Conservation (phyloP, 2,888 invertebrate genomes). For the Drosophila dives region DNA sequence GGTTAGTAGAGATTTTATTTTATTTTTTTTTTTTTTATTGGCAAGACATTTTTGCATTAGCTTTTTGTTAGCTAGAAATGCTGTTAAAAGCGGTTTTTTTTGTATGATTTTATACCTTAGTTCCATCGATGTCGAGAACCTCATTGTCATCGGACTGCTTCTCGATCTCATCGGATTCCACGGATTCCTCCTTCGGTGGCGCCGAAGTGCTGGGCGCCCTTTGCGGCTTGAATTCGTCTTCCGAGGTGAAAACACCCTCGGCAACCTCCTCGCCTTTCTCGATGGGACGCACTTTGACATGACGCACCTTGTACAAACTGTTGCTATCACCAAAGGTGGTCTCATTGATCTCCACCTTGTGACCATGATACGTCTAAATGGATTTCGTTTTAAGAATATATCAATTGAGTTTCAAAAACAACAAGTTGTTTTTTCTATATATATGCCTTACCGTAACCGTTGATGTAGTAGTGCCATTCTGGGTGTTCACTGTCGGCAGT, state of each 20-base stretch:
- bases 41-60: conserved; percentile 44
- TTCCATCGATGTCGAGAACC: conserved; percentile 81
- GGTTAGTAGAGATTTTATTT: conserved; percentile 61
- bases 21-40: conserved; percentile 22
- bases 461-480: conserved; percentile 84
- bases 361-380: conserved; percentile 86
- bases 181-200: conserved; percentile 61
- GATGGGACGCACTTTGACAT: conserved; percentile 86
- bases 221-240: conserved; percentile 37
- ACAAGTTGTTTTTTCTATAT: conserved; percentile 2
- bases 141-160: conserved; percentile 80
- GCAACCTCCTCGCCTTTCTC: conserved; percentile 80
- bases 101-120: conserved; percentile 81
- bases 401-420: background rate
- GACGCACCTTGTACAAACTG: conserved; percentile 85
- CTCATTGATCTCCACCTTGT: conserved; percentile 86
- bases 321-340: conserved; percentile 85
- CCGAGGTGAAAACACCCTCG: conserved; percentile 57
- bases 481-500: conserved; percentile 53
- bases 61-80: conserved; percentile 58
- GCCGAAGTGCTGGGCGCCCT: conserved; percentile 51
- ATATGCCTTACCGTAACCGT: conserved; percentile 82
- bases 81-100: conserved; percentile 24
- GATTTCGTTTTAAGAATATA: background rate
- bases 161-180: conserved; percentile 69